Evolutionary conservation across 1,140 invertebrate species (phyloP).

Genomic region (Babylonia areolata): DNA sequence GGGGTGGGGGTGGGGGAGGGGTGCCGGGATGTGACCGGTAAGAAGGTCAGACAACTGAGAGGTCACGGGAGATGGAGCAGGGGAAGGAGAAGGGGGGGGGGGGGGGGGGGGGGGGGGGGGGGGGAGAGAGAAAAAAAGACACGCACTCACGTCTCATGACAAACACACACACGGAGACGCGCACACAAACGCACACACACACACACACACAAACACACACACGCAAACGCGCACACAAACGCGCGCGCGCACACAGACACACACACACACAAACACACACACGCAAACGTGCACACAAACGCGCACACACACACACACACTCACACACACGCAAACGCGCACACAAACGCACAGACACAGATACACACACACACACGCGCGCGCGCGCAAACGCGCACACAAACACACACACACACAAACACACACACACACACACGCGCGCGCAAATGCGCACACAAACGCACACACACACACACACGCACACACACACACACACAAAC

Average conservation of each 20-base stretch:
- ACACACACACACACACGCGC: background rate
- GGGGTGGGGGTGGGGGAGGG: too few relatives aligned
- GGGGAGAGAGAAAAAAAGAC: too few relatives aligned
- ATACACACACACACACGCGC: too few relatives aligned
- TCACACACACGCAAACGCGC: background rate
- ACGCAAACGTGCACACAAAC: background rate
- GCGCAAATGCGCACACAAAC: background rate
- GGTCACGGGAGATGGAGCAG: background rate
- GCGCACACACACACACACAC: background rate
- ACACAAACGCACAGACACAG: background rate
- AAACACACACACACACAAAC: background rate
- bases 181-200: too few relatives aligned
- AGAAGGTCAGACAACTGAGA: background rate
- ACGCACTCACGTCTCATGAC: too few relatives aligned
- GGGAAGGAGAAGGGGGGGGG: constrained; percentile 25
- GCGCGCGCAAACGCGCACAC: too few relatives aligned
- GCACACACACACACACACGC: background rate
- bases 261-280: too few relatives aligned
- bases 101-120: constrained; percentile 12
- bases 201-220: too few relatives aligned
- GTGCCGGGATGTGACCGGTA: background rate
- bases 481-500: background rate
- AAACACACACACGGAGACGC: too few relatives aligned
- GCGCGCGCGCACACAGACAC: too few relatives aligned
- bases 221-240: too few relatives aligned